A percentile compares a stretch with the other conserved stretches of the same genome.
Evolutionary conservation across 2,888 invertebrate genomes (phyloP).

Genomic region (Parochlus steinenii): DNA sequence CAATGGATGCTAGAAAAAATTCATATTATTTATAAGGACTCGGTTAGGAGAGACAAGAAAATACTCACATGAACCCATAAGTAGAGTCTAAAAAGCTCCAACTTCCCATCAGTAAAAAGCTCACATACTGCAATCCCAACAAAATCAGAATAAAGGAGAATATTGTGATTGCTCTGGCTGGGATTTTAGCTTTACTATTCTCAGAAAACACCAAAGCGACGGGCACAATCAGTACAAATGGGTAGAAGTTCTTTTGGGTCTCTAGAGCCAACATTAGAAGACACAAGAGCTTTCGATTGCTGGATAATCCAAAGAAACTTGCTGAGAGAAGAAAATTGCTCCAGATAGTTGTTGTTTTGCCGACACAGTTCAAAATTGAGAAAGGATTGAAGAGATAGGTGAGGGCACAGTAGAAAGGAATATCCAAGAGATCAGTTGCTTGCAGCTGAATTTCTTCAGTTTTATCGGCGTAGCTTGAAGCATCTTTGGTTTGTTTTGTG

Average conservation of each 20-base stretch:
- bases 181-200: not conserved
- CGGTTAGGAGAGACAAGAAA: too few relatives aligned
- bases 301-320: conserved; percentile 51
- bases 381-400: conserved; percentile 83
- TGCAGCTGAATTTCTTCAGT: conserved; percentile 37
- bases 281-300: conserved; percentile 42
- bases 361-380: conserved; percentile 70
- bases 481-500: conserved; percentile 35
- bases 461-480: conserved; percentile 39
- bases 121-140: conserved; percentile 38
- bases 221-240: conserved; percentile 68
- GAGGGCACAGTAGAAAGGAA: conserved; percentile 52
- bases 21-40: conserved; percentile 18
- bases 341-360: conserved; percentile 77
- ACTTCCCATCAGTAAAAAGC: conserved; percentile 45
- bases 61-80: conserved; percentile 65
- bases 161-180: conserved; percentile 30
- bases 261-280: conserved; percentile 57
- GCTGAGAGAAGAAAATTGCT: conserved; percentile 68
- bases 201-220: conserved; percentile 38
- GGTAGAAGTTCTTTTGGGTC: conserved; percentile 69
- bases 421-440: conserved; percentile 20
- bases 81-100: conserved; percentile 52
- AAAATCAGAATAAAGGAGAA: conserved; percentile 37
- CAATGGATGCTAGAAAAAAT: conserved; percentile 59